Evolutionary conservation across 2,113 vertebrate genomes (phyloP), one percentile per base, ranked within the genome.

Genomic region (Alligator mississippiensis): DNA sequence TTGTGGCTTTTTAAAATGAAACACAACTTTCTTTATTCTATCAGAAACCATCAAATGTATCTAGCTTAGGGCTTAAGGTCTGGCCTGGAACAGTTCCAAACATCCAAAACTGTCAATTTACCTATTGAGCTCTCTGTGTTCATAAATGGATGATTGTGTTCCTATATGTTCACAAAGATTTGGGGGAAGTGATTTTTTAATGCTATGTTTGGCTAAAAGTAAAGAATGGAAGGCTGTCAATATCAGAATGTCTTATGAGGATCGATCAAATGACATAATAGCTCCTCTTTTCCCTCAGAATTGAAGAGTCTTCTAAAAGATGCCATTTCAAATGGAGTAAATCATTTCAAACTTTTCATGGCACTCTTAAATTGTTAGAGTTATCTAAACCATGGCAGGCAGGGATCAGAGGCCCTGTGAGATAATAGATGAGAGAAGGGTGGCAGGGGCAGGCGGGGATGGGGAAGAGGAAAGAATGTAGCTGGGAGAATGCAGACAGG

Each of bases 11-110:
- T 70, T 38, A 22, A 72, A 63, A 72, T 12, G 54, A n/a, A 9
- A 27, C 34, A 82, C 57, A 58, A 80, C 57, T 76, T 58, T 77
- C 87, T 68, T 30, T 58, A 22, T 22, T 25, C 22, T 4, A 3
- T 30, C 6, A 2, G 58, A 13, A 54, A 66, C 12, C 47, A 19
- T 30, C 27, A 28, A 21, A 24, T 2, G 1, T 12, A n/a, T 17
- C 59, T 8, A 28, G 30, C 4, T 19, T 30, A 5, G 0, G 1
- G 58, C 83, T 55, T 0, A 2, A 22, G n/a, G 47, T 70, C 47
- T 27, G 8, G 79, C 16, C 88, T 63, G 85, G 55, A 34, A 28
- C 25, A 22, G n/a, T 19, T 28, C 17, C 25, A 12, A 25, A 62
- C 22, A 59, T 75, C 84, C 30, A 47, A 59, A 17, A 15, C 60